These are phyloP conservation scores for Nomada fucata DNA, from an alignment of 2,888 invertebrate species.

Conservation along the genomic window DNA sequence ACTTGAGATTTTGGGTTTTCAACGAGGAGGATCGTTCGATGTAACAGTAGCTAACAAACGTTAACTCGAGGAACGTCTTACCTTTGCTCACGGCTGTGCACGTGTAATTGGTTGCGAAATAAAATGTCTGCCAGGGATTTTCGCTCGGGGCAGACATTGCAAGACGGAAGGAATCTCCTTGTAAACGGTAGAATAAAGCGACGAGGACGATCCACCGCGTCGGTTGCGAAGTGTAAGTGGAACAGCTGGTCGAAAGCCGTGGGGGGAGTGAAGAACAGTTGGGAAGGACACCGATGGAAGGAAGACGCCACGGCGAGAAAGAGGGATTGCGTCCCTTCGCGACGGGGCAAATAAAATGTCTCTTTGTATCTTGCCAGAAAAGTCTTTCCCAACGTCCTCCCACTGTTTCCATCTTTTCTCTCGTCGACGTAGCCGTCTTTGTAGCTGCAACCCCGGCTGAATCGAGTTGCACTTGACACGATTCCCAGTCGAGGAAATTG, in stretches of 20 bases:
- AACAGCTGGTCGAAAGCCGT: conserved; percentile 55
- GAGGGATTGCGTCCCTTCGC: conserved; percentile 43
- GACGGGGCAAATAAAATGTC: conserved; percentile 53
- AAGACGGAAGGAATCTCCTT: conserved; percentile 39
- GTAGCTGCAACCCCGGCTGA: not conserved
- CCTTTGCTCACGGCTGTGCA: too few species aligned
- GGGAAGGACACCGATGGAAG: conserved; percentile 28
- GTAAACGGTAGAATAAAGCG: conserved; percentile 46
- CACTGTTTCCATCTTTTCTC: not conserved
- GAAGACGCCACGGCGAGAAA: conserved; percentile 28
- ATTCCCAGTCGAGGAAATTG: conserved; percentile 24
- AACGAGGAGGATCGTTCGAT: too few species aligned
- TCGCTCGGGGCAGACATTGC: conserved; percentile 51
- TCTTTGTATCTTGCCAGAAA: conserved; percentile 57
- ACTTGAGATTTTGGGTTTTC: too few species aligned
- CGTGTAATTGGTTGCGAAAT: too few species aligned
- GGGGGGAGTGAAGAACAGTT: conserved; percentile 4
- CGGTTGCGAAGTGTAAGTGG: conserved; percentile 60
- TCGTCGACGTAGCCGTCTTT: not conserved
- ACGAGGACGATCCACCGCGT: conserved; percentile 40
- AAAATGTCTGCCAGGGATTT: too few species aligned
- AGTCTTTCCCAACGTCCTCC: conserved; percentile 27
- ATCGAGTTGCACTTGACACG: conserved; percentile 42
- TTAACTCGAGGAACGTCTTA: too few species aligned
- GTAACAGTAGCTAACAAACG: too few species aligned